These are phyloP conservation scores for Haplochromis burtoni DNA, from an alignment of 2,113 vertebrate species.

Conservation along the genomic window DNA sequence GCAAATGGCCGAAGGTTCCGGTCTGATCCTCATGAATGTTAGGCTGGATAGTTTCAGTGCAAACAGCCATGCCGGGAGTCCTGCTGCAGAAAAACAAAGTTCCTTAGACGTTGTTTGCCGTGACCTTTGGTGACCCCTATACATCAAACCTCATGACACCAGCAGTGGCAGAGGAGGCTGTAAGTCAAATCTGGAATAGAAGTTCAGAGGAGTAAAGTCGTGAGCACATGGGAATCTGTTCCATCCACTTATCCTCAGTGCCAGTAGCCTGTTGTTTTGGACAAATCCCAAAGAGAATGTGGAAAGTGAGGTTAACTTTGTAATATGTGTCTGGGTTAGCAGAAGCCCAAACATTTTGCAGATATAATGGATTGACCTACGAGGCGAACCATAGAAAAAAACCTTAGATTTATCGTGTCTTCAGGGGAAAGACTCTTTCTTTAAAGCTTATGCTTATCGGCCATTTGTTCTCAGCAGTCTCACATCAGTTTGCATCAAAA, in stretches of 20 bases:
- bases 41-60: background rate
- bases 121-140: constrained; percentile 77
- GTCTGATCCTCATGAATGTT: background rate
- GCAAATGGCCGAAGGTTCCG: background rate
- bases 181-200: constrained; percentile 79
- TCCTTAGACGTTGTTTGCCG: constrained; percentile 33
- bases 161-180: constrained; percentile 79
- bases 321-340: background rate
- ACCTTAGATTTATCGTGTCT: background rate
- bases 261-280: background rate
- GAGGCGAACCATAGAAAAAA: background rate
- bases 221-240: constrained; percentile 71
- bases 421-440: background rate
- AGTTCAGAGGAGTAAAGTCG: constrained; percentile 84
- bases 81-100: constrained; percentile 33
- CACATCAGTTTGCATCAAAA: background rate
- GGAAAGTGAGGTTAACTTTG: background rate
- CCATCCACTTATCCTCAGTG: background rate
- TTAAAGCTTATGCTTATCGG: background rate
- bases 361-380: background rate
- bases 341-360: background rate
- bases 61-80: background rate
- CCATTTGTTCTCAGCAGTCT: background rate
- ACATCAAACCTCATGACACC: constrained; percentile 88
- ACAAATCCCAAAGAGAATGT: background rate